Conservation (phyloP, 2,797 vertebrate genomes). For the Clarias pachynema region DNA sequence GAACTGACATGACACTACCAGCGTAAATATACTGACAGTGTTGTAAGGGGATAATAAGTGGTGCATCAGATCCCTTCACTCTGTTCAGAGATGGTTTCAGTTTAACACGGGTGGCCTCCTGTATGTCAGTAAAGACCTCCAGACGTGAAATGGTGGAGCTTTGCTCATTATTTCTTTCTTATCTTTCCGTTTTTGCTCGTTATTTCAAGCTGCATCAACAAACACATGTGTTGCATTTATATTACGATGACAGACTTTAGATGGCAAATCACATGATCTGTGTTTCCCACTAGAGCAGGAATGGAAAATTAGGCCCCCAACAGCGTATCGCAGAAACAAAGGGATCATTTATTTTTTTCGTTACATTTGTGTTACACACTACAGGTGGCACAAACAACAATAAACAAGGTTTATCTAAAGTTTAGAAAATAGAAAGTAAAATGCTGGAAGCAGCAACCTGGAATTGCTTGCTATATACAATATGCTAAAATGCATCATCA, state of each 20-base stretch:
- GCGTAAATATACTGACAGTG: not conserved
- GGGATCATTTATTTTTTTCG: not conserved
- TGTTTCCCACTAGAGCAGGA: not conserved
- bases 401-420: not conserved
- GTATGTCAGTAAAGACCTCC: not conserved
- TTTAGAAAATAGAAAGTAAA: not conserved
- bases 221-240: not conserved
- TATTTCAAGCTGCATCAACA: not conserved
- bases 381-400: not conserved
- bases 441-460: not conserved
- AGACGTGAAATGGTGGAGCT: not conserved
- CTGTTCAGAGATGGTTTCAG: not conserved
- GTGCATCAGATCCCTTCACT: not conserved
- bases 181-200: not conserved
- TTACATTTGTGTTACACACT: not conserved
- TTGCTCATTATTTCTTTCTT: not conserved
- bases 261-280: not conserved
- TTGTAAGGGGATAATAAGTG: not conserved
- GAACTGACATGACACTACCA: not conserved
- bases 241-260: not conserved
- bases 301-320: slow-evolving; percentile 3
- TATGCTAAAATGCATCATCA: not conserved
- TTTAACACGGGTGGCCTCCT: not conserved
- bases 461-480: not conserved
- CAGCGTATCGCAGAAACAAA: slow-evolving; percentile 1